Evolutionary conservation across 2,888 invertebrate species (phyloP), one percentile per base, ranked within the genome.

Genomic region (Cataglyphis altisquamis): DNA sequence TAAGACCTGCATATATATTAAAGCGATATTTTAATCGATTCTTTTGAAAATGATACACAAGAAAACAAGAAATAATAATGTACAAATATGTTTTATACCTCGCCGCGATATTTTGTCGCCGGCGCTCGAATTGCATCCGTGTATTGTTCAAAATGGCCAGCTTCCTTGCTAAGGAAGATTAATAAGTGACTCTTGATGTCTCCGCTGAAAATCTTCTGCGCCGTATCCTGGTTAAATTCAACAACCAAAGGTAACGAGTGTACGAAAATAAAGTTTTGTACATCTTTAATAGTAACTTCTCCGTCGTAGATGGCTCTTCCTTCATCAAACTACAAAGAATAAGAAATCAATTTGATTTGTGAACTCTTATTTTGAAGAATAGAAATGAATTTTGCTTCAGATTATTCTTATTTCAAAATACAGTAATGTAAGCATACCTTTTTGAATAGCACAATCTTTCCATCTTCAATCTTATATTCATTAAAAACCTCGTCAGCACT

Each of bases 191-290:
- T 98, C 96, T 99, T 99, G 95, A 99, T 98, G 85, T 98, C 98
- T 90, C 99, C 99, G 78, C 99, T 98, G 95, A 99, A 99, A 95
- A 99, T 99, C 95, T 99, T 99, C 94, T 98, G 98, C 15, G 99
- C 99, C 45, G 98, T 99, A 95, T 99, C 98, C 92, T 99, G 99
- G 91, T 98, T 99, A 96, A 99, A 99, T 95, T 99, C 99, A 80
- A 99, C 98, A 89, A 99, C 97, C 87, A 98, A 95, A 29, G 99
- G 99, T 94, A 99, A 96, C 78, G 98, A 97, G 94, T 99, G 97
- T 62, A 97, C 96, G 86, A 96, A 96, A 90, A 99, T 96, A 96
- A 99, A 99, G 91, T 97, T 97, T 95, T 97, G 97, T 91, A 99
- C 95, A 77, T 95, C 95, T 36, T 97, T 97, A 86, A 96, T 96